A percentile compares a stretch with the other conserved stretches of the same genome.
phyloP scores from a whole-genome alignment of 2,113 vertebrate species.

The Nothocercus nigrocapillus region DNA sequence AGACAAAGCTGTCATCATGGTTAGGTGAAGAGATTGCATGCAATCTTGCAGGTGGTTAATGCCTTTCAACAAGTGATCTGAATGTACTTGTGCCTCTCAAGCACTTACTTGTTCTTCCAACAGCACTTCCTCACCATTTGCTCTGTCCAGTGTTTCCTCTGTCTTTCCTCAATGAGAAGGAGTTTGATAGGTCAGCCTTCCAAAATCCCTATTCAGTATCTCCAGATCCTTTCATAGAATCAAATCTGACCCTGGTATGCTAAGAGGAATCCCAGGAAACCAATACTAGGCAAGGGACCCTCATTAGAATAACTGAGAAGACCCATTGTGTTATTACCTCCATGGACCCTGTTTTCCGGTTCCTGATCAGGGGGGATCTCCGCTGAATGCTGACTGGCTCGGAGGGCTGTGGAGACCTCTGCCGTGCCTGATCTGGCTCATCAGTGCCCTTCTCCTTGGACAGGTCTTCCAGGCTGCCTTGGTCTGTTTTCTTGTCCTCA shows the following conservation, averaged over 20 bases:
- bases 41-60: neutral
- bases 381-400: constrained; percentile 86
- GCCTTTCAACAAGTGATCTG: neutral
- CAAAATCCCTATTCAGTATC: neutral
- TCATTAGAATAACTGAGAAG: neutral
- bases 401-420: constrained; percentile 73
- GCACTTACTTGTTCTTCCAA: neutral
- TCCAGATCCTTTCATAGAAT: neutral
- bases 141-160: neutral
- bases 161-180: neutral
- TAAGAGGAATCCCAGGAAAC: neutral
- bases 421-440: constrained; percentile 82
- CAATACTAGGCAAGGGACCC: neutral
- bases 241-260: neutral
- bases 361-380: constrained; percentile 89
- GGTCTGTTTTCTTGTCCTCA: constrained; percentile 88
- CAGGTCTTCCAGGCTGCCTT: constrained; percentile 90
- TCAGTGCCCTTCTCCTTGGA: constrained; percentile 71
- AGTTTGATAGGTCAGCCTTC: neutral
- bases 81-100: neutral
- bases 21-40: neutral
- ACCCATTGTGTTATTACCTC: constrained; percentile 79
- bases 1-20: neutral
- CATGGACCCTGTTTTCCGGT: constrained; percentile 96
- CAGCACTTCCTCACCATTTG: neutral